Percentiles rank a stretch among this genome's conserved stretches.
Conservation (phyloP, 2,113 vertebrate genomes). For the Corythornis vintsioides region DNA sequence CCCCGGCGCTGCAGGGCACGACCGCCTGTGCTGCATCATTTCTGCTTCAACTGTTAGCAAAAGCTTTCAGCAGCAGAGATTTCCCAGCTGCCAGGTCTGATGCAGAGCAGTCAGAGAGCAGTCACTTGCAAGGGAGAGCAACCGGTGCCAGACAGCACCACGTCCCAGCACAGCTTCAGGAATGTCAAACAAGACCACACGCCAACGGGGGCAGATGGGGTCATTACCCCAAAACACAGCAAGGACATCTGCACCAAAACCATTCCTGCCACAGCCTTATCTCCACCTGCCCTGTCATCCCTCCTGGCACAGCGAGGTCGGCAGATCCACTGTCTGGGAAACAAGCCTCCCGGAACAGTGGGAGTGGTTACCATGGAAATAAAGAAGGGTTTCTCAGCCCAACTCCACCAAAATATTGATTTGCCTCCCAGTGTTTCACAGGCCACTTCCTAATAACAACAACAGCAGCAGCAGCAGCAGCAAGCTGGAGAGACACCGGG, state of each 20-base stretch:
- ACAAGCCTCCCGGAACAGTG: conserved; percentile 55
- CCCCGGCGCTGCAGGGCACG: not conserved
- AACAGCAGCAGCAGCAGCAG: not conserved
- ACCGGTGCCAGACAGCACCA: not conserved
- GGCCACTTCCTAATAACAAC: conserved; percentile 45
- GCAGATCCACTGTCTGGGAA: conserved; percentile 66
- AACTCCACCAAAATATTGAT: conserved; percentile 70
- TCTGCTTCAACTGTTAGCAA: not conserved
- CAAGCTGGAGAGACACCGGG: not conserved
- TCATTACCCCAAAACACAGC: not conserved
- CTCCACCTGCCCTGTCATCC: not conserved
- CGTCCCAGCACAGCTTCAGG: not conserved
- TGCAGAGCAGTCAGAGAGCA: not conserved
- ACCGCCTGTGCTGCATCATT: not conserved
- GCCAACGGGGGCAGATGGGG: accelerated
- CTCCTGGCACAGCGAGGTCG: conserved; percentile 38
- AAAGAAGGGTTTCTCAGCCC: conserved; percentile 68
- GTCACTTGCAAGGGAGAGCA: accelerated
- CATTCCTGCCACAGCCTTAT: accelerated
- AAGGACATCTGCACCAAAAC: not conserved
- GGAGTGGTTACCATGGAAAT: conserved; percentile 81
- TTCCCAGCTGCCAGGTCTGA: not conserved
- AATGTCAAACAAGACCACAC: accelerated
- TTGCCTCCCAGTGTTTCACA: conserved; percentile 43
- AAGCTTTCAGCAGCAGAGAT: not conserved